A percentile compares a stretch with the other conserved stretches of the same genome.
These are phyloP conservation scores for Acronicta psi DNA, from an alignment of 2,888 invertebrate species.

Conservation along the genomic window DNA sequence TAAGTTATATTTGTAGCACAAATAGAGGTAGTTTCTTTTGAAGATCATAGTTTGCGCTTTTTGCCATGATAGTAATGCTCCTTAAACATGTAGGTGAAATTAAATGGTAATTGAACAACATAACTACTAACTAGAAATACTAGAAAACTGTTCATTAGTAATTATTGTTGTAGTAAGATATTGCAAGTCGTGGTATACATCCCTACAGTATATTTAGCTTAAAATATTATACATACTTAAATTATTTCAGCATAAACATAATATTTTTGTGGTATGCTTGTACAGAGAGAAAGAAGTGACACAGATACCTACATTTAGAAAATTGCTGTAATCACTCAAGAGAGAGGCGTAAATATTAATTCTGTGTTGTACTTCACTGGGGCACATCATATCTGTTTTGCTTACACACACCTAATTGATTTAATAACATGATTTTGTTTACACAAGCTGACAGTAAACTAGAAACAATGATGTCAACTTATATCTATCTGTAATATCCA, in stretches of 20 bases:
- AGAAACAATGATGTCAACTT: conserved; percentile 27
- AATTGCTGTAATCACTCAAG: conserved; percentile 25
- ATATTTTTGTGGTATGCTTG: conserved; percentile 2
- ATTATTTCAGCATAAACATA: background rate
- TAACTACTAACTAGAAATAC: conserved; percentile 55
- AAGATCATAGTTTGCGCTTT: conserved; percentile 26
- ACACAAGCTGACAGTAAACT: conserved; percentile 12
- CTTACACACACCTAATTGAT: conserved; percentile 22
- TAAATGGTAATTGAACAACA: conserved; percentile 73
- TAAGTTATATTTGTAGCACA: conserved; percentile 46
- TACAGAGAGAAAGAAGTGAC: conserved; percentile 31
- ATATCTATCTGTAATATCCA: conserved; percentile 2
- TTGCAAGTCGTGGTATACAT: no score
- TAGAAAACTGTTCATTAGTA: conserved; percentile 25
- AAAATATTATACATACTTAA: background rate
- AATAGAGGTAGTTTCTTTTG: conserved; percentile 28
- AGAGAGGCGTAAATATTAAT: conserved; percentile 21
- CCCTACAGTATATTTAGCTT: background rate
- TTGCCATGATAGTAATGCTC: conserved; percentile 56
- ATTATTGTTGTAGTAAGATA: background rate
- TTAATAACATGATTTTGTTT: conserved; percentile 38
- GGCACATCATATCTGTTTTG: conserved; percentile 14
- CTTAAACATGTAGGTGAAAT: conserved; percentile 73
- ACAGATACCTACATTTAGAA: conserved; percentile 42
- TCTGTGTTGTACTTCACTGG: conserved; percentile 16